These are phyloP conservation scores for Bursaphelenchus mucronatus DNA, from an alignment of 1,140 invertebrate species.

Conservation along the genomic window DNA sequence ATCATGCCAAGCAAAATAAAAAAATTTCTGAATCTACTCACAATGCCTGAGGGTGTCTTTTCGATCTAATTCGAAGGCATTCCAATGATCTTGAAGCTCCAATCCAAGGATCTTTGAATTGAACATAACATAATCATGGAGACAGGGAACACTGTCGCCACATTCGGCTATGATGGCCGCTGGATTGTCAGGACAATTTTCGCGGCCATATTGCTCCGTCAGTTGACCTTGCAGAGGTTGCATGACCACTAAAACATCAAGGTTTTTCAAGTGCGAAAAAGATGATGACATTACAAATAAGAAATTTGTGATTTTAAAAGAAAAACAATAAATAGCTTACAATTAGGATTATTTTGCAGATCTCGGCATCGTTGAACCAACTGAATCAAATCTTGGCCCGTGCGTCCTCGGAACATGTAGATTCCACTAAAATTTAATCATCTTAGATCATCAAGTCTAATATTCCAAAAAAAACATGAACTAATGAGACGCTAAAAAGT, in stretches of 20 bases:
- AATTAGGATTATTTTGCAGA: conserved; percentile 48
- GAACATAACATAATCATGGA: conserved; percentile 52
- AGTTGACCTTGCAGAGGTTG: conserved; percentile 49
- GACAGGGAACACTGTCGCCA: conserved; percentile 56
- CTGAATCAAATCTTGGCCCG: conserved; percentile 51
- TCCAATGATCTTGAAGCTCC: conserved; percentile 51
- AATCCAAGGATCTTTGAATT: conserved; percentile 52
- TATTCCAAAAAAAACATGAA: background rate
- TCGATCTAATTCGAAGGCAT: conserved; percentile 51
- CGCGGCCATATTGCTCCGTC: conserved; percentile 31
- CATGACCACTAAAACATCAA: conserved; percentile 45
- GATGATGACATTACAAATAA: background rate
- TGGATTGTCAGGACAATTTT: conserved; percentile 57
- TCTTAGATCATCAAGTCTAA: conserved; percentile 10
- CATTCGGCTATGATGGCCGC: conserved; percentile 48
- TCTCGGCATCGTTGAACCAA: conserved; percentile 53
- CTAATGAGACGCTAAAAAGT: too few relatives aligned
- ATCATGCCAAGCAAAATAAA: conserved; percentile 1
- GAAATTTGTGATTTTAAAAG: background rate
- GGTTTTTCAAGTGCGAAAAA: too few relatives aligned
- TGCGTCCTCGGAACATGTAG: conserved; percentile 39
- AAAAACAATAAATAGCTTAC: conserved; percentile 18
- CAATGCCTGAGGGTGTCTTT: conserved; percentile 49
- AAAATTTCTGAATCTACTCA: conserved; percentile 29
- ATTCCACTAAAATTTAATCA: conserved; percentile 34